Evolutionary conservation across 2,888 invertebrate species (phyloP), one percentile per base, ranked within the genome.

Genomic region (Drosophila hawaiiensis): DNA sequence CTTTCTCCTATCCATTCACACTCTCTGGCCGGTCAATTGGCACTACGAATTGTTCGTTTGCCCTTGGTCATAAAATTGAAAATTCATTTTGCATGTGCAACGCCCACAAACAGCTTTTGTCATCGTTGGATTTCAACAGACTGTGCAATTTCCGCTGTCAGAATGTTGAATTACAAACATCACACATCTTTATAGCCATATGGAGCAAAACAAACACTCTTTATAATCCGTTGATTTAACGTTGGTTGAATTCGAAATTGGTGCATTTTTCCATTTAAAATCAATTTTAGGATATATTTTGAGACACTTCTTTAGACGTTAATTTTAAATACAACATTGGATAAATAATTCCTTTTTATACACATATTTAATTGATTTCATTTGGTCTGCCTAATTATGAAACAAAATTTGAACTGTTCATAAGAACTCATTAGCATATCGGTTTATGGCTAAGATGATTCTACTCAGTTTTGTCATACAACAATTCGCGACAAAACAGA

Each of bases 81-180:
- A 68, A 67, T 82, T 75, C 61, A 78, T 80, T 82, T 78, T 66
- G 52, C 59, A 52, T 53, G 60, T 61, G 54, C 35, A 58, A 58
- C 35, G 70, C 66, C 65, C 70, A 68, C 60, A 49, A 56, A 22
- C 14, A 54, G 58, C 66, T 61, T 59, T 78, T 65, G 58, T 41
- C 41, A 56, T 58, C 43, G 53, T 25, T 61, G 63, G 41, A 31
- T 61, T 64, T 43, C 37, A 43, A 37, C 43, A 73, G 60, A 68
- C 63, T 65, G 43, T 58, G 66, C 61, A 76, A 80, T 78, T 76
- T 78, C 63, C 80, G 73, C 43, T 67, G 37, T 58, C 37, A 29
- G 43, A 22, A 33, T 41, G 50, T 31, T 55, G 9, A 37, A 49
- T 33, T n/a, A 33, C 19, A 41, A 58, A 58, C 25, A 25, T 47